These are phyloP conservation scores for Sparus aurata DNA, from an alignment of 2,797 vertebrate genomes.

Conservation along the genomic window DNA sequence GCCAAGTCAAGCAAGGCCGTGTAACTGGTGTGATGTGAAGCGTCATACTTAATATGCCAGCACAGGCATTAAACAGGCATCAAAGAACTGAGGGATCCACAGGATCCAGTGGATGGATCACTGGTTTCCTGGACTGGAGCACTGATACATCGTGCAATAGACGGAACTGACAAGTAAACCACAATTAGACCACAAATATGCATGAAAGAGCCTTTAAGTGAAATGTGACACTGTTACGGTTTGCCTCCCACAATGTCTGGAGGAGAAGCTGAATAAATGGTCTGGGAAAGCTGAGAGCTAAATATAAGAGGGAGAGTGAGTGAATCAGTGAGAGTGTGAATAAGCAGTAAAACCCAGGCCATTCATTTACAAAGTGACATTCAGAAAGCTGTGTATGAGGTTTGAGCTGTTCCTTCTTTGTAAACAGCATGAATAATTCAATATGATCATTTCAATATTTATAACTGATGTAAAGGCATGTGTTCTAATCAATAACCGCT, in stretches of 20 bases:
- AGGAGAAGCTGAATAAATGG: conserved; percentile 48
- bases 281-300: conserved; percentile 50
- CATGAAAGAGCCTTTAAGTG: conserved; percentile 57
- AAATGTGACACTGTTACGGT: conserved; percentile 66
- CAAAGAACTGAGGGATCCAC: conserved; percentile 25
- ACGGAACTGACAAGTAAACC: conserved; percentile 61
- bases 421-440: conserved; percentile 48
- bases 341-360: neutral
- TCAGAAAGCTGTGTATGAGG: neutral
- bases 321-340: conserved; percentile 5
- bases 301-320: conserved; percentile 30
- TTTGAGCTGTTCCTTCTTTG: conserved; percentile 1
- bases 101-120: conserved; percentile 41
- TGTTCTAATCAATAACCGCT: conserved; percentile 9
- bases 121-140: conserved; percentile 38
- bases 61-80: conserved; percentile 39
- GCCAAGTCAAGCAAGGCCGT: conserved; percentile 34
- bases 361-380: conserved; percentile 13
- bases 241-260: conserved; percentile 57
- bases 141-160: conserved; percentile 41
- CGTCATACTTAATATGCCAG: conserved; percentile 36
- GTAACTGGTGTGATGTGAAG: conserved; percentile 22
- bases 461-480: conserved; percentile 18
- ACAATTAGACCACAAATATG: conserved; percentile 69
- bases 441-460: conserved; percentile 34